A percentile compares a stretch with the other conserved stretches of the same genome.
These are phyloP conservation scores for Lordiphosa stackelbergi DNA, from an alignment of 1,140 invertebrate species.

Conservation along the genomic window DNA sequence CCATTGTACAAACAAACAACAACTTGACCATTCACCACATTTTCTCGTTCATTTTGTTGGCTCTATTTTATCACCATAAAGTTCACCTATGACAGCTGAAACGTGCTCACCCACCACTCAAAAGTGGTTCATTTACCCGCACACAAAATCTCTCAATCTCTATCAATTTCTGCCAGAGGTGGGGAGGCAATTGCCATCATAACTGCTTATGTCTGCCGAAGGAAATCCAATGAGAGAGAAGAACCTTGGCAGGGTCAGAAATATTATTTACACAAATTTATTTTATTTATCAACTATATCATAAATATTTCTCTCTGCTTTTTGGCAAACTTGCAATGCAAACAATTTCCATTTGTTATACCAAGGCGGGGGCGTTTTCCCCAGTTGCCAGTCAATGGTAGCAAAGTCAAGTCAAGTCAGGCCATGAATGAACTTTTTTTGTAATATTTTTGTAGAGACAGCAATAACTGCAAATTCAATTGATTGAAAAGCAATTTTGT, in stretches of 20 bases:
- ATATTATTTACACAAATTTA: conserved; percentile 67
- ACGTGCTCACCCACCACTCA: neutral
- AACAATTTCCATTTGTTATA: conserved; percentile 68
- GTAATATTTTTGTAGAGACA: conserved; percentile 45
- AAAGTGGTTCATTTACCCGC: too few relatives aligned
- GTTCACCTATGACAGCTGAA: conserved; percentile 5
- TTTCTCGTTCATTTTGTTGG: neutral
- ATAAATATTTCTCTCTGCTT: conserved; percentile 51
- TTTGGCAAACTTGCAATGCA: conserved; percentile 45
- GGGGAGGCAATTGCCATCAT: too few relatives aligned
- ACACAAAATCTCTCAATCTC: too few relatives aligned
- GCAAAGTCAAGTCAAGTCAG: conserved; percentile 26
- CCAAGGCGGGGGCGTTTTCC: conserved; percentile 55
- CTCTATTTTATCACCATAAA: conserved; percentile 6
- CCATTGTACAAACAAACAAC: too few relatives aligned
- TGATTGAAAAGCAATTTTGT: conserved; percentile 71
- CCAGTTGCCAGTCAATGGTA: conserved; percentile 60
- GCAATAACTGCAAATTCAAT: conserved; percentile 71
- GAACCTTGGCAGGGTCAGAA: conserved; percentile 2
- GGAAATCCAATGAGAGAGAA: too few relatives aligned
- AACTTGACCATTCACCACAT: too few relatives aligned
- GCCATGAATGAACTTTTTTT: conserved; percentile 54
- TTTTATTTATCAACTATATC: conserved; percentile 70
- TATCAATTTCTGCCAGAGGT: too few relatives aligned
- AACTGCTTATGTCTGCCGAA: too few relatives aligned